These are phyloP conservation scores for Chelonoidis abingdonii DNA, from an alignment of 2,113 vertebrate species.

Conservation along the genomic window DNA sequence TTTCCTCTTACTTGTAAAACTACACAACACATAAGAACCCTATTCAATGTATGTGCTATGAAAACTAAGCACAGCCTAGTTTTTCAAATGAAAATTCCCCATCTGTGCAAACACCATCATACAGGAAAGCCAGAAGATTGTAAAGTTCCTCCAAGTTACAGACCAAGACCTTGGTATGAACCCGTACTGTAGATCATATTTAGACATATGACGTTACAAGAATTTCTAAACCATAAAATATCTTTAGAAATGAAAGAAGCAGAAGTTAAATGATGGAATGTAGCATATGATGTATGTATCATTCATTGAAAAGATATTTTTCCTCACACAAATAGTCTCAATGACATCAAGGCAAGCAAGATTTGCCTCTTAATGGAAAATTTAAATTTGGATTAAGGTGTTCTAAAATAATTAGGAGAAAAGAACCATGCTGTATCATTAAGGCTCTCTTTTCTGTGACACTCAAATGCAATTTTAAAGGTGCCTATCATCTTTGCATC, in stretches of 20 bases:
- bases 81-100: constrained; percentile 1
- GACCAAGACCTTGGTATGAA: background rate
- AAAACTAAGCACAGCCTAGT: background rate
- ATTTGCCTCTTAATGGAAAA: background rate
- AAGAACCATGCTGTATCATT: too few relatives aligned
- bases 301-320: background rate
- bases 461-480: background rate
- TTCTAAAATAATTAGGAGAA: too few relatives aligned
- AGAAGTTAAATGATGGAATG: background rate
- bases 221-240: background rate
- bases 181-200: background rate
- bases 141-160: background rate
- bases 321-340: background rate
- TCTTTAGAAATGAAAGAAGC: background rate
- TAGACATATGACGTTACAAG: background rate
- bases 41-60: constrained; percentile 32
- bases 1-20: constrained; percentile 78
- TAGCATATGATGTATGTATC: background rate
- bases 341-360: background rate
- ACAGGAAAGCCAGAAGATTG: background rate
- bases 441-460: too few relatives aligned
- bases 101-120: constrained; percentile 68
- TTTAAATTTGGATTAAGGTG: too few relatives aligned
- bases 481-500: background rate
- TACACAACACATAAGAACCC: constrained; percentile 68